Conservation (phyloP, 2,113 vertebrate genomes). For the Marmota monax region DNA sequence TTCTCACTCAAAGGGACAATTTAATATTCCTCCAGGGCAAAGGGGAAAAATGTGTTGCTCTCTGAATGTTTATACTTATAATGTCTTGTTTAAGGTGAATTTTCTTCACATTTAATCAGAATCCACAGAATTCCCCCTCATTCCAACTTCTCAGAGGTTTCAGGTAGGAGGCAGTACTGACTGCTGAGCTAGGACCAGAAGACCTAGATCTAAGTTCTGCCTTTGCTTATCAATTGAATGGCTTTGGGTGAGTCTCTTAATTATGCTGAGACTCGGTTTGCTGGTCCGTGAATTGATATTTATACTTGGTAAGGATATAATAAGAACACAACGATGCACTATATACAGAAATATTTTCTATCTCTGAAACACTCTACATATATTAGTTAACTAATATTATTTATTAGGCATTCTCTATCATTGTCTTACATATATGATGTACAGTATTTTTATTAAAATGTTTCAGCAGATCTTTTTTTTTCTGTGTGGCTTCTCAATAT, state of each 20-base stretch:
- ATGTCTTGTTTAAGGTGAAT: neutral
- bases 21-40: neutral
- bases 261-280: neutral
- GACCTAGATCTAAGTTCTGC: neutral
- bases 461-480: neutral
- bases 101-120: conserved; percentile 25
- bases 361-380: neutral
- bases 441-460: conserved; percentile 34
- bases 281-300: neutral
- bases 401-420: neutral
- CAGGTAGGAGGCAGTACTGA: neutral
- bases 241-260: neutral
- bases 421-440: neutral
- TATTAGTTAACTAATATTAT: neutral
- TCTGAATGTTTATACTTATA: neutral
- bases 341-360: neutral
- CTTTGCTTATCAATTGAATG: neutral
- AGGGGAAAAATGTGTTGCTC: neutral
- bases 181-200: neutral
- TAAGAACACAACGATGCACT: neutral
- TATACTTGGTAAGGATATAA: neutral
- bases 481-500: neutral
- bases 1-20: neutral
- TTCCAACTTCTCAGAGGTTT: neutral
- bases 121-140: neutral